A percentile compares a stretch with the other conserved stretches of the same genome.
Evolutionary conservation across 1,140 invertebrate genomes (phyloP).

Genomic region (Sitodiplosis mosellana): DNA sequence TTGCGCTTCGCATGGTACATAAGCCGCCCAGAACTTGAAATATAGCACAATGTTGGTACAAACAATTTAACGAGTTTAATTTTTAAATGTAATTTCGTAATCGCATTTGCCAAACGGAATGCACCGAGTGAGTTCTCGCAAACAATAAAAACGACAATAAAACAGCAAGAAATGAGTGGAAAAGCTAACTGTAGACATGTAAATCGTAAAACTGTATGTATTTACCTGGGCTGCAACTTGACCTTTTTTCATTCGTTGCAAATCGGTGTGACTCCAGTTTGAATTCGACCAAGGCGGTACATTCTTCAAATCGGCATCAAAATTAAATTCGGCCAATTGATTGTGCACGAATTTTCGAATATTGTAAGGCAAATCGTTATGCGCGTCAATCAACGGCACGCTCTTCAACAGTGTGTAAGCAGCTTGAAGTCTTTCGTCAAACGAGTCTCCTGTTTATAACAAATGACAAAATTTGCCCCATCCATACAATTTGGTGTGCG

Average conservation of each 20-base stretch:
- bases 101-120: too few relatives aligned
- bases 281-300: slow-evolving; percentile 57
- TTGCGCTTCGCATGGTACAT: slow-evolving; percentile 68
- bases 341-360: slow-evolving; percentile 75
- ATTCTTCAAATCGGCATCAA: slow-evolving; percentile 48
- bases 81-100: neutral
- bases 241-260: slow-evolving; percentile 56
- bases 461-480: neutral
- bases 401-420: slow-evolving; percentile 39
- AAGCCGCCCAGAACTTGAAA: slow-evolving; percentile 74
- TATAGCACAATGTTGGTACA: neutral
- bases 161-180: neutral
- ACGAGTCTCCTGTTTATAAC: slow-evolving; percentile 28
- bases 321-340: slow-evolving; percentile 60
- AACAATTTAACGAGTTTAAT: neutral
- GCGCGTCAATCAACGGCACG: slow-evolving; percentile 51
- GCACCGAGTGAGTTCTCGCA: too few relatives aligned
- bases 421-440: slow-evolving; percentile 40
- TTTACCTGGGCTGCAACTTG: slow-evolving; percentile 76
- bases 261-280: slow-evolving; percentile 68
- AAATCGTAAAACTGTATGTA: too few relatives aligned
- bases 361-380: slow-evolving; percentile 84
- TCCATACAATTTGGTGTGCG: neutral
- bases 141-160: neutral
- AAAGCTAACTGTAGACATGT: slow-evolving; percentile 7